Evolutionary conservation across 2,797 vertebrate genomes (phyloP).

Genomic region (Artibeus jamaicensis): DNA sequence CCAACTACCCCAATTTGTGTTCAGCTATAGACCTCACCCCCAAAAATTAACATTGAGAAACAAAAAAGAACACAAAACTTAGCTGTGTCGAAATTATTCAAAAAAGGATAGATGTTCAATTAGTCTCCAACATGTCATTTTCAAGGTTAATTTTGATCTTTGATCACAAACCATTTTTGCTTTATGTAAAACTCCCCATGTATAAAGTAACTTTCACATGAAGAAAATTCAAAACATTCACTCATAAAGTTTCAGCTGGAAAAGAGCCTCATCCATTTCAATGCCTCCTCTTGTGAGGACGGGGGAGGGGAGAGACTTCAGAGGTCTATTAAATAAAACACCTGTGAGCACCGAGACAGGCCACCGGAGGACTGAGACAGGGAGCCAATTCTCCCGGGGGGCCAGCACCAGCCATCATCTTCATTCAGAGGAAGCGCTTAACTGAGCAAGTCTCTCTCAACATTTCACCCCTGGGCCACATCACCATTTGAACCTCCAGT

Average conservation of each 20-base stretch:
- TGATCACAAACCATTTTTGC: neutral
- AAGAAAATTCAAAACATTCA: constrained; percentile 27
- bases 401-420: neutral
- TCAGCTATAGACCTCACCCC: neutral
- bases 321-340: constrained; percentile 36
- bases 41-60: neutral
- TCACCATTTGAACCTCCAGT: constrained; percentile 45
- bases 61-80: neutral
- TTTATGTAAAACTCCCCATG: neutral
- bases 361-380: neutral
- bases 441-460: constrained; percentile 30
- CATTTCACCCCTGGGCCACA: constrained; percentile 41
- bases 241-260: constrained; percentile 32
- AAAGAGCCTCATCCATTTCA: constrained; percentile 28
- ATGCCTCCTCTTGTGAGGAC: constrained; percentile 21
- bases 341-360: neutral
- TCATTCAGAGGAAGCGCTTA: constrained; percentile 20
- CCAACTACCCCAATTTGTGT: neutral
- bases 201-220: neutral
- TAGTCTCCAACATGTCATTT: neutral
- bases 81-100: neutral
- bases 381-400: neutral
- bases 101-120: neutral
- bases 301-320: neutral
- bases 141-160: constrained; percentile 46